phyloP scores from a whole-genome alignment of 2,888 invertebrate species.

The Athalia rosae region DNA sequence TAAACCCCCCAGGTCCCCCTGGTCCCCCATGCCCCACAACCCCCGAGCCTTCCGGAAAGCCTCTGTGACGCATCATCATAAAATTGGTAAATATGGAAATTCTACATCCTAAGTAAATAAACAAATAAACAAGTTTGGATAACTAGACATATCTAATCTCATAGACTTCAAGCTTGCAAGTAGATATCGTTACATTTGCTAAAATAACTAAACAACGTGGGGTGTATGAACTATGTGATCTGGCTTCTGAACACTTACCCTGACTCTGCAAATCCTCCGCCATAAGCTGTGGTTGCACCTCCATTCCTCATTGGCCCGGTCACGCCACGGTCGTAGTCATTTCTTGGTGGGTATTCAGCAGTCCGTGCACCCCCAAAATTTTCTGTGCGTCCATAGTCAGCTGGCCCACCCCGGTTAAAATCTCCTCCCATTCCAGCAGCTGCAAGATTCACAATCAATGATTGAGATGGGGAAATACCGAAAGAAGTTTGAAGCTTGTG shows the following conservation, averaged over 20 bases:
- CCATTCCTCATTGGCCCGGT: constrained; percentile 72
- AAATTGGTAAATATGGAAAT: constrained; percentile 50
- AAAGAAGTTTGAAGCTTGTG: no score
- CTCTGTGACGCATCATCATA: constrained; percentile 56
- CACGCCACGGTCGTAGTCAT: constrained; percentile 69
- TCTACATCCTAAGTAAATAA: constrained; percentile 8
- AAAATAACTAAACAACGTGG: constrained; percentile 32
- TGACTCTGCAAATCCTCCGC: constrained; percentile 54
- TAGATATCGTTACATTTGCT: no score
- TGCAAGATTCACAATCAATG: constrained; percentile 43
- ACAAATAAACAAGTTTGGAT: no score
- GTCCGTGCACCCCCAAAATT: constrained; percentile 68
- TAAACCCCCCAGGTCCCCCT: constrained; percentile 58
- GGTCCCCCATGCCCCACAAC: constrained; percentile 57
- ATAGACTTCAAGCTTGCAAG: no score
- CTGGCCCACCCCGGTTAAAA: constrained; percentile 69
- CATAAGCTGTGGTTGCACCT: constrained; percentile 65
- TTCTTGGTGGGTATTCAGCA: constrained; percentile 69
- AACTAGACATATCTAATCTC: no score
- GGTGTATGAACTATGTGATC: neutral
- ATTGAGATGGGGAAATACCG: no score
- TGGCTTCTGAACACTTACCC: constrained; percentile 11
- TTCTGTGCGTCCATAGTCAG: constrained; percentile 71
- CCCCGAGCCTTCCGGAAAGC: constrained; percentile 58
- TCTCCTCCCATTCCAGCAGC: constrained; percentile 69